A percentile compares a stretch with the other conserved stretches of the same genome.
These are phyloP conservation scores for Megalops atlanticus DNA, from an alignment of 2,113 vertebrate genomes.

Conservation along the genomic window DNA sequence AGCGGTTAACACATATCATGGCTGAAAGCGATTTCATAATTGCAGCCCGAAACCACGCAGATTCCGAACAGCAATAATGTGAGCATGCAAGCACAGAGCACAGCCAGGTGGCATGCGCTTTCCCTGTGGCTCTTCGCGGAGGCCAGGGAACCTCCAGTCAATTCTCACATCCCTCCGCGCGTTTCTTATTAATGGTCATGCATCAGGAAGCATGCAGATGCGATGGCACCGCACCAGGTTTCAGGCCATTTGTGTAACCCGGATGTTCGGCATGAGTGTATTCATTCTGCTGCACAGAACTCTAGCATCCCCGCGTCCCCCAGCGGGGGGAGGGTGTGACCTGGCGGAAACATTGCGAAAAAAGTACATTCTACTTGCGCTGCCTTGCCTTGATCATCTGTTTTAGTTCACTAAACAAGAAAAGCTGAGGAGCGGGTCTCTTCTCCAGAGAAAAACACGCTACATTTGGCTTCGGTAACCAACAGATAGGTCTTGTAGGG, in stretches of 20 bases:
- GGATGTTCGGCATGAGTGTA: constrained; percentile 18
- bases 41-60: background rate
- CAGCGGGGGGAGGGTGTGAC: background rate
- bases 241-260: background rate
- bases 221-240: background rate
- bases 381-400: background rate
- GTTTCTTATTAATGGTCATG: constrained; percentile 20
- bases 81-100: background rate
- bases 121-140: background rate
- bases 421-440: background rate
- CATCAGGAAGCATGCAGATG: constrained; percentile 8
- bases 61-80: constrained; percentile 7
- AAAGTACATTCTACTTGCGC: background rate
- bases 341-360: background rate
- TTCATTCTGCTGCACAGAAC: constrained; percentile 10
- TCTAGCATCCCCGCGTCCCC: background rate
- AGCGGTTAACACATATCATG: too few relatives aligned
- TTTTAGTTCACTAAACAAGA: background rate
- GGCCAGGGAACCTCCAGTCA: background rate
- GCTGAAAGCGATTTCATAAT: background rate
- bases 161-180: background rate
- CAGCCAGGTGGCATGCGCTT: background rate
- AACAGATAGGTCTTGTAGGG: background rate
- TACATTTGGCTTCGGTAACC: background rate
- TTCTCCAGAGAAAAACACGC: background rate